Conservation (phyloP, 2,113 vertebrate species). For the Limnothrissa miodon region DNA sequence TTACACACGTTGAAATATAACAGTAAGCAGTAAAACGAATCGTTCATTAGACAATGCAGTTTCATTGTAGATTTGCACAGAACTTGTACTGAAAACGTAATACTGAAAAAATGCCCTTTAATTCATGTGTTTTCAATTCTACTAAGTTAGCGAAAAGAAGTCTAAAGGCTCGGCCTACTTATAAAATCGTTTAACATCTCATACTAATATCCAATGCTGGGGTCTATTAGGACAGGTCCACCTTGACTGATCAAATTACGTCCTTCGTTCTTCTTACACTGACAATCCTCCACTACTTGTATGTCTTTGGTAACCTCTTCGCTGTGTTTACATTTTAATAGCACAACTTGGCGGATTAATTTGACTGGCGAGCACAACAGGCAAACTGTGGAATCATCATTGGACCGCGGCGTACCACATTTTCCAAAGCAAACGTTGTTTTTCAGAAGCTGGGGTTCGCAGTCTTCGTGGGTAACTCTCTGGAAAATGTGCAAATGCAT, state of each 20-base stretch:
- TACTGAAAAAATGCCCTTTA: too few species aligned
- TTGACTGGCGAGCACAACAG: background rate
- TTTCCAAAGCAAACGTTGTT: background rate
- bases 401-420: background rate
- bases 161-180: too few species aligned
- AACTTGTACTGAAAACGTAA: too few species aligned
- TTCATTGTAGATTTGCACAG: too few species aligned
- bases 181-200: background rate
- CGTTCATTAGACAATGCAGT: too few species aligned
- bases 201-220: background rate
- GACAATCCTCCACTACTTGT: background rate
- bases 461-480: background rate
- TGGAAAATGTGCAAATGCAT: background rate
- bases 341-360: background rate
- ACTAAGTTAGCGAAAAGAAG: too few species aligned
- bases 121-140: too few species aligned
- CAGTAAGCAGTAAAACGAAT: background rate
- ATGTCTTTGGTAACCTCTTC: background rate
- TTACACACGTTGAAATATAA: background rate
- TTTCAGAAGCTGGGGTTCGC: slow-evolving; percentile 1
- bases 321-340: background rate
- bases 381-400: background rate
- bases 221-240: background rate
- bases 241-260: background rate
- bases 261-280: background rate